Evolutionary conservation across 2,888 invertebrate species (phyloP).

Genomic region (Thysanoteuthis rhombus): DNA sequence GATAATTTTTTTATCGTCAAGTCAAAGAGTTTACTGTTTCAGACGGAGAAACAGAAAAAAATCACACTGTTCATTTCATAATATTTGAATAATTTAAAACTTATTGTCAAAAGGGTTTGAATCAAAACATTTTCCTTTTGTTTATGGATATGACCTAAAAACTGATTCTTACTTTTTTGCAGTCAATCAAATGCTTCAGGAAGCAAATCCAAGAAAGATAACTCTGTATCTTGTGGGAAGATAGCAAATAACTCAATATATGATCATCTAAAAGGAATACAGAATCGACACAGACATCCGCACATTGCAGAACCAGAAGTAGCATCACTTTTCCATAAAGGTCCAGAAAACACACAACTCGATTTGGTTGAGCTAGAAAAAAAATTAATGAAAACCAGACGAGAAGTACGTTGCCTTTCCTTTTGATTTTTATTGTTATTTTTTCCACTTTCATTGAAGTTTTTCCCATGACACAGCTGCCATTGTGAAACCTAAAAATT

Average conservation of each 20-base stretch:
- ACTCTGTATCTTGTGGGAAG: constrained; percentile 76
- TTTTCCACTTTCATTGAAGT: neutral
- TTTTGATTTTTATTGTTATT: neutral
- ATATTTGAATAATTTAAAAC: too few species aligned
- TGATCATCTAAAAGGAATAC: constrained; percentile 86
- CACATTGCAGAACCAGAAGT: constrained; percentile 82
- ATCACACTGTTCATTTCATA: too few species aligned
- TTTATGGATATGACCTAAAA: too few species aligned
- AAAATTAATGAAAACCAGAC: constrained; percentile 58
- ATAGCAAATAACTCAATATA: constrained; percentile 86
- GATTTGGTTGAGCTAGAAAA: constrained; percentile 64
- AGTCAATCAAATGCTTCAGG: constrained; percentile 29
- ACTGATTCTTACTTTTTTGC: neutral
- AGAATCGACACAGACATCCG: constrained; percentile 84
- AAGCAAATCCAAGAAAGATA: constrained; percentile 36
- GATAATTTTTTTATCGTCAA: too few species aligned
- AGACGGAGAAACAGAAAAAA: too few species aligned
- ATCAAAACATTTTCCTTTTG: too few species aligned
- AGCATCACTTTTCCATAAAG: constrained; percentile 64
- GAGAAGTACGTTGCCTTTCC: constrained; percentile 49
- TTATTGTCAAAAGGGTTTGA: too few species aligned
- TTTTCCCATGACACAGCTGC: neutral
- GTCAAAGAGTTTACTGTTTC: too few species aligned
- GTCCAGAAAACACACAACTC: constrained; percentile 57
- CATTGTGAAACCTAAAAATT: neutral